These are phyloP conservation scores for Leptinotarsa haldemani DNA, from an alignment of 2,888 invertebrate genomes.

Conservation along the genomic window DNA sequence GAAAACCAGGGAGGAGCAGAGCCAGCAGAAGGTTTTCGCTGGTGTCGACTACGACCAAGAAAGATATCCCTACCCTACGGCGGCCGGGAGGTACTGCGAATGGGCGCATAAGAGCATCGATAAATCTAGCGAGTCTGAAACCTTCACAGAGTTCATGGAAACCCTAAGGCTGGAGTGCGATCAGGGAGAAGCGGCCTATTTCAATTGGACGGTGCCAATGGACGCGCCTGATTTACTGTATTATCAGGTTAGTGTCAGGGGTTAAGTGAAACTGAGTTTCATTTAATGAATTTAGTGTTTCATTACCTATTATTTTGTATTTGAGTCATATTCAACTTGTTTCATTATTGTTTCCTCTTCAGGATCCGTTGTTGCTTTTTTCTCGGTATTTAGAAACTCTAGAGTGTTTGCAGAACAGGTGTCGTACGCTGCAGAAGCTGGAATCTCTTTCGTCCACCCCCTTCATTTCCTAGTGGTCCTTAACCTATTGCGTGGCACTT, in stretches of 20 bases:
- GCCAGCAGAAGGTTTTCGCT: slow-evolving; percentile 76
- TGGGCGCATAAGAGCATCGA: slow-evolving; percentile 86
- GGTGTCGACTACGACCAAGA: slow-evolving; percentile 82
- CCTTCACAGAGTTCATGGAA: slow-evolving; percentile 82
- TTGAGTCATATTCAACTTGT: too few species aligned
- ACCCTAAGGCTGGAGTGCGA: slow-evolving; percentile 83
- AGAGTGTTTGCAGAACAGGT: too few species aligned
- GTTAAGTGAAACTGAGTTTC: too few species aligned
- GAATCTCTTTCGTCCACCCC: too few species aligned
- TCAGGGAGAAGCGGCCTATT: slow-evolving; percentile 78
- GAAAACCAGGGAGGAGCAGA: slow-evolving; percentile 77
- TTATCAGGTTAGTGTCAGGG: slow-evolving; percentile 79
- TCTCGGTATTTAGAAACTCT: too few species aligned
- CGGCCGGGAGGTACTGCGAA: slow-evolving; percentile 83
- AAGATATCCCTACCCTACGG: slow-evolving; percentile 84
- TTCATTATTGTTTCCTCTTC: too few species aligned
- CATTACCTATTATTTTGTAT: too few species aligned
- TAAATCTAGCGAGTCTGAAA: slow-evolving; percentile 76
- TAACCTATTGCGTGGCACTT: too few species aligned
- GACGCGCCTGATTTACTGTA: slow-evolving; percentile 88
- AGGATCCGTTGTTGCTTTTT: too few species aligned
- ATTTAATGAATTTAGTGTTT: too few species aligned
- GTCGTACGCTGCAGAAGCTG: too few species aligned
- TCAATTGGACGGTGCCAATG: slow-evolving; percentile 87
- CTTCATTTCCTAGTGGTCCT: too few species aligned